Conservation (phyloP, 2,113 vertebrate genomes). For the Sarotherodon lohbergeri region DNA sequence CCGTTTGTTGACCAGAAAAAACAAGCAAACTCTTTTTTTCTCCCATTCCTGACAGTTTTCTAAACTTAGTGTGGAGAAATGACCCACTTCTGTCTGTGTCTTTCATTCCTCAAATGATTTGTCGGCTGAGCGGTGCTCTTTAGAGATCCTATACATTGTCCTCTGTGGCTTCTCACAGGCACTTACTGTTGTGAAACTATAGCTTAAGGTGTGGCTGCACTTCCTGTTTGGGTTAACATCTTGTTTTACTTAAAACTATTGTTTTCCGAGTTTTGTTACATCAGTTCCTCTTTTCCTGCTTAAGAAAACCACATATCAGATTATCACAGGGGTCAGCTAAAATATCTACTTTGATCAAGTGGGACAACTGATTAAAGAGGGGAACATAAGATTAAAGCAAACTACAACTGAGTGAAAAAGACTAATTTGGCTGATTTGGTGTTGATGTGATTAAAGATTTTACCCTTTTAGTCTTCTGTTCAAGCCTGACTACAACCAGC, state of each 20-base stretch:
- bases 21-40: not conserved
- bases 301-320: not conserved
- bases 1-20: not conserved
- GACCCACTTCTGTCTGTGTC: not conserved
- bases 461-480: not conserved
- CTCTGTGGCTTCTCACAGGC: not conserved
- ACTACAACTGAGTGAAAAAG: not conserved
- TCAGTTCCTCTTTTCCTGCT: not conserved
- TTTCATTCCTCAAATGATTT: constrained; percentile 20
- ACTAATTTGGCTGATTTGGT: not conserved
- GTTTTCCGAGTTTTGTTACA: not conserved
- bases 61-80: constrained; percentile 4
- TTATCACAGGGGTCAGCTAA: not conserved
- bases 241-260: not conserved
- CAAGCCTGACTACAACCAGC: not conserved
- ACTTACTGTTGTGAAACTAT: not conserved
- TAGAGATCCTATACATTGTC: constrained; percentile 16
- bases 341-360: not conserved
- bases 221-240: constrained; percentile 45
- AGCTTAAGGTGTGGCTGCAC: constrained; percentile 13
- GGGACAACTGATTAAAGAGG: not conserved
- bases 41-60: not conserved
- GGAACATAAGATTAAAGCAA: not conserved
- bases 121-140: not conserved
- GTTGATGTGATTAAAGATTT: not conserved